Evolutionary conservation across 2,113 vertebrate genomes (phyloP).

Genomic region (Rhynchopsitta pachyrhyncha): DNA sequence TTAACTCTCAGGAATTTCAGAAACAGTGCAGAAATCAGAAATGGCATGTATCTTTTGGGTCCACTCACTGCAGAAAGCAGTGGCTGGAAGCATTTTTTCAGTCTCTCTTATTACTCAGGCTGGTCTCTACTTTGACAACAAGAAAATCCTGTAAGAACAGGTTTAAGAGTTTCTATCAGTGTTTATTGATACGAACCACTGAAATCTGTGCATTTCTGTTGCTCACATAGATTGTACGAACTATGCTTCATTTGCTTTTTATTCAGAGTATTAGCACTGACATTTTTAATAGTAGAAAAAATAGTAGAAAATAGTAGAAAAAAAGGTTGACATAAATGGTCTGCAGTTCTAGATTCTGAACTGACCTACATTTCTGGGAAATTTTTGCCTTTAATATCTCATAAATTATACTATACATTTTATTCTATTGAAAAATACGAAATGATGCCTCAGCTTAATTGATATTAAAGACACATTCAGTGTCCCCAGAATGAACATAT

Average conservation of each 20-base stretch:
- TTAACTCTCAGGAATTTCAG: background rate
- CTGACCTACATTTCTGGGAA: slow-evolving; percentile 16
- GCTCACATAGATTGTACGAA: background rate
- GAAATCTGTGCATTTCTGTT: background rate
- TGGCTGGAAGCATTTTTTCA: background rate
- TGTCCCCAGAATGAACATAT: background rate
- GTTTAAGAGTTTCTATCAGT: background rate
- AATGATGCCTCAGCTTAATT: background rate
- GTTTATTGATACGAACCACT: background rate
- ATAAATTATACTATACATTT: background rate
- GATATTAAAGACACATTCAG: background rate
- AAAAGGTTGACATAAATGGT: background rate
- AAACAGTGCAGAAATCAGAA: background rate
- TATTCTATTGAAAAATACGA: background rate
- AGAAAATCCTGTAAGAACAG: background rate
- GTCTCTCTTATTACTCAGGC: background rate
- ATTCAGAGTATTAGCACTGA: slow-evolving; percentile 9
- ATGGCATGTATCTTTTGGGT: background rate
- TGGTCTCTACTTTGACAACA: background rate
- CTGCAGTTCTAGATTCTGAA: background rate
- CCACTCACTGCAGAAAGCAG: background rate
- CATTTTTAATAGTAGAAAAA: background rate
- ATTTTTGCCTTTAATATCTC: background rate
- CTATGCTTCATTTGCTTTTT: slow-evolving; percentile 25
- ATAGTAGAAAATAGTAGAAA: background rate